A percentile compares a stretch with the other conserved stretches of the same genome.
phyloP scores from a whole-genome alignment of 1,140 invertebrate genomes.

The Pseudomyrmex flavicornis region DNA sequence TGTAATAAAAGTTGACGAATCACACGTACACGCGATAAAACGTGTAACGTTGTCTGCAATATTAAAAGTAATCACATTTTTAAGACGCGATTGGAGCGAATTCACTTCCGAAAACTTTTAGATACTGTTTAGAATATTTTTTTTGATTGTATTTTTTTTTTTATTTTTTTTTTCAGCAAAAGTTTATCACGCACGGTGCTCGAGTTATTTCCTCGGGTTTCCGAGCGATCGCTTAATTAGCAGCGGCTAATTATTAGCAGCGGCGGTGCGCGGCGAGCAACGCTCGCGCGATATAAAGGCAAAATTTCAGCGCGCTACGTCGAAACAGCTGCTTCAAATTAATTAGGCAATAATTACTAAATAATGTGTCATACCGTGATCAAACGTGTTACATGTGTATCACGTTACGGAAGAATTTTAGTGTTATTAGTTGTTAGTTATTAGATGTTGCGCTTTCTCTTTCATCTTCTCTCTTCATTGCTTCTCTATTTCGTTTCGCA shows the following conservation, averaged over 20 bases:
- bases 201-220: neutral
- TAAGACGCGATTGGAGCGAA: too few relatives aligned
- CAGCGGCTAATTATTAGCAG: slow-evolving; percentile 31
- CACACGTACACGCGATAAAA: neutral
- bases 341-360: slow-evolving; percentile 45
- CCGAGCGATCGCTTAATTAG: slow-evolving; percentile 35
- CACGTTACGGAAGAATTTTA: slow-evolving; percentile 7
- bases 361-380: slow-evolving; percentile 17
- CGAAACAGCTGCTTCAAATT: slow-evolving; percentile 31
- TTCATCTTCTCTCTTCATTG: too few relatives aligned
- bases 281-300: slow-evolving; percentile 13
- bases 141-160: too few relatives aligned
- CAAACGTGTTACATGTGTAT: neutral
- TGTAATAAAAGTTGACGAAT: neutral
- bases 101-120: too few relatives aligned
- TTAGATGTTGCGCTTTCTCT: too few relatives aligned
- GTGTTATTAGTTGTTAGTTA: neutral
- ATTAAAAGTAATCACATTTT: neutral
- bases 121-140: too few relatives aligned
- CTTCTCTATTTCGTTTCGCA: neutral
- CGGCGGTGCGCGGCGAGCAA: neutral
- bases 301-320: slow-evolving; percentile 23
- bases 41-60: neutral
- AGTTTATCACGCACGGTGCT: too few relatives aligned
- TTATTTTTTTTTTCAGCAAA: too few relatives aligned